Evolutionary conservation across 2,888 invertebrate genomes (phyloP), one percentile per base, ranked within the genome.

Genomic region (Serrognathus titanus): DNA sequence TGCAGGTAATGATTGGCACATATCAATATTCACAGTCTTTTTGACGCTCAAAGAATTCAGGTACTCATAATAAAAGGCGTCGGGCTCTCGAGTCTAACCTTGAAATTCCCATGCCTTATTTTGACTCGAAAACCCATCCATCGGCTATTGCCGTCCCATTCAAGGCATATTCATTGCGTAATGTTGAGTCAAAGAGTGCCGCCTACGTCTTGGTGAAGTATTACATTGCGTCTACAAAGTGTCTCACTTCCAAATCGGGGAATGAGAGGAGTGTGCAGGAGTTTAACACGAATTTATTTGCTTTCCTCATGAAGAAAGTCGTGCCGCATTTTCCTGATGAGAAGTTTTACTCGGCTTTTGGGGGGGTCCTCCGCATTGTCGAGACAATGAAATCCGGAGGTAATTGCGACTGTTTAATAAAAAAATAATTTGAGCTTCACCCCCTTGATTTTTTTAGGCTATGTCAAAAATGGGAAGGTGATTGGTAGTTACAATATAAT

Each of bases 101-200:
- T 4, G 51, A 48, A 16, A 57, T 57, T 35, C 84, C 85, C 0
- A 71, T 85, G 39, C 88, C 87, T 0, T 80, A 80, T 59, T 79
- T 87, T 38, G 83, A 84, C 65, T 83, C 85, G 73, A 77, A 80
- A 43, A 66, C 69, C 2, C 69, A 77, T n/a, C 79, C 82, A 0
- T 76, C 78, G 36, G 78, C 81, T n/a, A 82, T 88, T 66, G 86
- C 86, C 49, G 65, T 87, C 16, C 88, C 87, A 0, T 79, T 86
- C 50, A 83, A 79, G 65, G 71, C 75, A 8, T 75, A 78, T 52
- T 75, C 79, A 16, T 70, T 88, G 43, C 73, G 82, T 31, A 82
- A 82, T 31, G 64, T 80, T 13, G 71, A 71, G 58, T 71, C 67
- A n/a, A 74, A 73, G 53, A 69, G 71, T n/a, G 79, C 81, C 1